Evolutionary conservation across 2,888 invertebrate species (phyloP).

Genomic region (Crossocerus cetratus): DNA sequence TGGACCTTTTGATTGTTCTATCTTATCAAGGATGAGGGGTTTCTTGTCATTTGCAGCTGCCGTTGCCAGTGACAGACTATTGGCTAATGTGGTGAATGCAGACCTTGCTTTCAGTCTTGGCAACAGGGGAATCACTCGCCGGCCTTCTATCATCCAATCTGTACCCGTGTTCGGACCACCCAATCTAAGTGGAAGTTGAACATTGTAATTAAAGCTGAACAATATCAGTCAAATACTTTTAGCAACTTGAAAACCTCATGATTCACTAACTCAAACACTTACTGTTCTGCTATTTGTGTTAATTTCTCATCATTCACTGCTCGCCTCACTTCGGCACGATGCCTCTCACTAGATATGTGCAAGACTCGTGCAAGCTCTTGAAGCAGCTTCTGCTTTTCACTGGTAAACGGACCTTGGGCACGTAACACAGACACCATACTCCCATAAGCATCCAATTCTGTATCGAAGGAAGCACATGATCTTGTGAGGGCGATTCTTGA

Average conservation of each 20-base stretch:
- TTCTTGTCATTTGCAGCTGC: constrained; percentile 82
- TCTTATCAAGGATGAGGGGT: constrained; percentile 78
- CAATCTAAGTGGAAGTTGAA: constrained; percentile 77
- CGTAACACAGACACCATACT: constrained; percentile 93
- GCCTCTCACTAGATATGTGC: constrained; percentile 93
- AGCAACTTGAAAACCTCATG: background rate
- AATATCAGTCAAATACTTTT: background rate
- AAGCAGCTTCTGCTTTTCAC: constrained; percentile 89
- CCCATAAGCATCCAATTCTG: constrained; percentile 95
- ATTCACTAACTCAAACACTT: constrained; percentile 75
- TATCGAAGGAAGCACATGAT: constrained; percentile 64
- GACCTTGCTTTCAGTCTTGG: constrained; percentile 92
- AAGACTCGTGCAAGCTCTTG: constrained; percentile 89
- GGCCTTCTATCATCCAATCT: constrained; percentile 93
- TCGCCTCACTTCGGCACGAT: constrained; percentile 93
- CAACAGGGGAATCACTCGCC: constrained; percentile 89
- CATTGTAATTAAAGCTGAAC: background rate
- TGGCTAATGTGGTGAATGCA: constrained; percentile 89
- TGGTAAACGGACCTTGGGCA: constrained; percentile 93
- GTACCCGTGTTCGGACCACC: constrained; percentile 79
- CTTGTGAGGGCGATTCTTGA: background rate
- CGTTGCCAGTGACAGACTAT: constrained; percentile 85
- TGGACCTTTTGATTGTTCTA: constrained; percentile 62
- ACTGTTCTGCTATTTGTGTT: constrained; percentile 93
- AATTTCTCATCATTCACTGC: constrained; percentile 95